These are phyloP conservation scores for Hydropsyche tenuis DNA, from an alignment of 1,140 invertebrate species.

Conservation along the genomic window DNA sequence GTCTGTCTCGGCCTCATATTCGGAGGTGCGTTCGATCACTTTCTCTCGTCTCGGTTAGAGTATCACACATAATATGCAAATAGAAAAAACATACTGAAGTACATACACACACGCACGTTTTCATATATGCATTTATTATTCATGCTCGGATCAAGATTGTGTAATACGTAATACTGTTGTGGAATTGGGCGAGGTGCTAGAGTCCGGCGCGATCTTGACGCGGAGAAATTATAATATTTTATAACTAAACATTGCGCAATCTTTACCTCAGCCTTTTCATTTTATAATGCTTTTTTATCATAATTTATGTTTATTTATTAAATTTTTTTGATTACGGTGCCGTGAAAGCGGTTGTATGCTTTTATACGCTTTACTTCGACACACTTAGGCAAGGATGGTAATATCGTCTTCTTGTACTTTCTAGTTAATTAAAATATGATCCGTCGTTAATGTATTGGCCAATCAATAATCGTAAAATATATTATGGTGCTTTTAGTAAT, in stretches of 20 bases:
- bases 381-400: too few relatives aligned
- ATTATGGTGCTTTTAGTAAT: not conserved
- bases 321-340: too few relatives aligned
- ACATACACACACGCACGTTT: not conserved
- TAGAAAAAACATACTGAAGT: not conserved
- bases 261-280: too few relatives aligned
- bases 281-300: too few relatives aligned
- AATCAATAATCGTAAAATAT: not conserved
- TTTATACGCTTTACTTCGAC: not conserved
- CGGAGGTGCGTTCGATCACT: not conserved
- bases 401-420: too few relatives aligned
- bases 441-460: not conserved
- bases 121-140: not conserved
- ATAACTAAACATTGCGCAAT: too few relatives aligned
- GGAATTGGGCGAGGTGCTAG: too few relatives aligned
- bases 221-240: not conserved
- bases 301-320: too few relatives aligned
- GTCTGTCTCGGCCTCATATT: not conserved
- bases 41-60: constrained; percentile 1
- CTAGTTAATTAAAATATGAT: too few relatives aligned
- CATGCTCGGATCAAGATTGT: constrained; percentile 1
- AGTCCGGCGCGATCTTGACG: constrained; percentile 1
- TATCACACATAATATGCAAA: constrained; percentile 5
- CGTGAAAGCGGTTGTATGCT: too few relatives aligned
- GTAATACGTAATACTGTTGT: not conserved